These are phyloP conservation scores for Ibidorhyncha struthersii DNA, from an alignment of 2,113 vertebrate genomes.

Conservation along the genomic window DNA sequence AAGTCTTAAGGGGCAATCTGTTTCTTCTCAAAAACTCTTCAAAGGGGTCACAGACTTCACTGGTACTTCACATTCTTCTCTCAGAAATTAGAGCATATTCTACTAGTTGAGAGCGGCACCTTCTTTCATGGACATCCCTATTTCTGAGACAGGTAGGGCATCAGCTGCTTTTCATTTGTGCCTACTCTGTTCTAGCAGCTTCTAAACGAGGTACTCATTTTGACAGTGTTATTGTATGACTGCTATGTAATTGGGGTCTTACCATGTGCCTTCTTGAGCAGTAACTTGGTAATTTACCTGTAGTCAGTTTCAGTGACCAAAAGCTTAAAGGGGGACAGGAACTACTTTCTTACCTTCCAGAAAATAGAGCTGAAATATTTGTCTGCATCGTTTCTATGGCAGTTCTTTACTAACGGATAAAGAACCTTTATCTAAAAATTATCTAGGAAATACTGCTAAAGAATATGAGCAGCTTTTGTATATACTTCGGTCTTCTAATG, in stretches of 20 bases:
- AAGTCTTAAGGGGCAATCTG: neutral
- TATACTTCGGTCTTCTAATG: neutral
- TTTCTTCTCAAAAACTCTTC: slow-evolving; percentile 35
- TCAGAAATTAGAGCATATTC: neutral
- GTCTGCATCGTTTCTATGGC: neutral
- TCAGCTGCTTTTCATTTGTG: neutral
- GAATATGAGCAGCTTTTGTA: neutral
- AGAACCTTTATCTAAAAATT: neutral
- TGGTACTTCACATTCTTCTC: neutral
- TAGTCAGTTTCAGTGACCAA: neutral
- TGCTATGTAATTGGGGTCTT: neutral
- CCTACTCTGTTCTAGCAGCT: neutral
- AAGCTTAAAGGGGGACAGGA: neutral
- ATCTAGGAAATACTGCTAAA: neutral
- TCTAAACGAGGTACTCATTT: neutral
- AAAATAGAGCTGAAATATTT: neutral
- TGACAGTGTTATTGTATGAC: neutral
- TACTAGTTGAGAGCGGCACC: neutral
- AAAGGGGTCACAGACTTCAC: neutral
- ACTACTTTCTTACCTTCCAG: neutral
- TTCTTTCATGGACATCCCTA: neutral
- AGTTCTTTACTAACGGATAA: neutral
- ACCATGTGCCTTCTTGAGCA: neutral
- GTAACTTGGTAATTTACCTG: neutral
- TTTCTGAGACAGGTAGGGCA: neutral